Evolutionary conservation across 2,113 vertebrate genomes (phyloP), one percentile per base, ranked within the genome.

Genomic region (Paratilapia polleni): DNA sequence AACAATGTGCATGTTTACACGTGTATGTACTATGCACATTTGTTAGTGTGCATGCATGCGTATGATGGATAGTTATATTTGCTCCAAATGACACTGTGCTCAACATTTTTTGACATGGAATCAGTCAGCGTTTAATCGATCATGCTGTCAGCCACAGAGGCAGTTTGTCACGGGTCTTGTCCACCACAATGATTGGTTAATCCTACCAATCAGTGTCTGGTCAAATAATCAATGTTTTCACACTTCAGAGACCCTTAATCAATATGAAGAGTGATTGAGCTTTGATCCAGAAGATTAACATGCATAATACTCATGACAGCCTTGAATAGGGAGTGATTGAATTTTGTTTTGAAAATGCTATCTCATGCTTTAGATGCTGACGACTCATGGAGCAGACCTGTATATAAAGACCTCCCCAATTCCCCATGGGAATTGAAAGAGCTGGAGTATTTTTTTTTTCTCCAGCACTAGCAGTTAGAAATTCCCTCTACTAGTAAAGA

Each of bases 361-460:
- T 91, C 90, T 84, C 84, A 77, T 81, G 78, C 87, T 74, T 57
- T 56, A 56, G 80, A 60, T 63, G 68, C 57, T 34, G 57, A 56
- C 92, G 91, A 94, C 58, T 93, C 89, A 91, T 80, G 60, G 76
- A 88, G 80, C 52, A 68, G 84, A 91, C 87, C 85, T 88, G 88
- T 85, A 80, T 93, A 81, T 83, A 14, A 54, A 78, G 77, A 88
- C 84, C 86, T 52, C 74, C 88, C 80, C 73, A 82, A 83, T 12
- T 43, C 80, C 77, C 88, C 77, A 80, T 76, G 68, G 83, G 70
- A 80, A 90, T 90, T 87, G 91, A 92, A 94, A 91, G 63, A 82
- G 56, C 60, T 57, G 57, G 34, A 76, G 59, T 81, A 47, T 61
- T 54, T 86, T 22, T 85, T 31, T 70, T 64, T 84, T 85, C 89